Evolutionary conservation across 2,113 vertebrate genomes (phyloP).

Genomic region (Aldabrachelys gigantea): DNA sequence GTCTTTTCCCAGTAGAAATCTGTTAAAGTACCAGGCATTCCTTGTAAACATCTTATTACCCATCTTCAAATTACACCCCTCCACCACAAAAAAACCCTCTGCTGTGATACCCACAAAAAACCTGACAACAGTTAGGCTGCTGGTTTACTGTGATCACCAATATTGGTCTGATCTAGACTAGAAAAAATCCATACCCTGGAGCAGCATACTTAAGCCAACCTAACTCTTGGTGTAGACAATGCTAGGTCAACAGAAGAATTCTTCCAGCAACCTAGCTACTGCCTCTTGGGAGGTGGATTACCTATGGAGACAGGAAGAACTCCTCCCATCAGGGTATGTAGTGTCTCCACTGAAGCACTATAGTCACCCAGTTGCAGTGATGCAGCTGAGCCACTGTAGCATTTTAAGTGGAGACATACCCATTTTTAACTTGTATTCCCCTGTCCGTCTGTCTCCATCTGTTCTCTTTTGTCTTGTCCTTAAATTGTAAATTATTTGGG

Average conservation of each 20-base stretch:
- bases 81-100: not conserved
- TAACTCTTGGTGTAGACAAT: not conserved
- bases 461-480: not conserved
- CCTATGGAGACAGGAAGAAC: not conserved
- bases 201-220: not conserved
- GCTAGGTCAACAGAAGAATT: not conserved
- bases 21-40: not conserved
- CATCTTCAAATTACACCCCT: not conserved
- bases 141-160: not conserved
- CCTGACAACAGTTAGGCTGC: not conserved
- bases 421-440: not conserved
- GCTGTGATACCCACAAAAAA: not conserved
- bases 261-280: not conserved
- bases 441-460: not conserved
- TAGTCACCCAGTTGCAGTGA: too few relatives aligned
- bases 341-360: not conserved
- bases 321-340: not conserved
- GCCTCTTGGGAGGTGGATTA: not conserved
- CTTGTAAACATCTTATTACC: not conserved
- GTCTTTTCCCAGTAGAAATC: not conserved
- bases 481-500: not conserved
- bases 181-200: not conserved
- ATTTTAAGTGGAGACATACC: not conserved
- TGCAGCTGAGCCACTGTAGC: not conserved
- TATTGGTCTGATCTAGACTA: not conserved